A percentile compares a stretch with the other conserved stretches of the same genome.
These are phyloP conservation scores for Eucidaris tribuloides DNA, from an alignment of 35 echinoderm and acorn worm species.

Conservation along the genomic window DNA sequence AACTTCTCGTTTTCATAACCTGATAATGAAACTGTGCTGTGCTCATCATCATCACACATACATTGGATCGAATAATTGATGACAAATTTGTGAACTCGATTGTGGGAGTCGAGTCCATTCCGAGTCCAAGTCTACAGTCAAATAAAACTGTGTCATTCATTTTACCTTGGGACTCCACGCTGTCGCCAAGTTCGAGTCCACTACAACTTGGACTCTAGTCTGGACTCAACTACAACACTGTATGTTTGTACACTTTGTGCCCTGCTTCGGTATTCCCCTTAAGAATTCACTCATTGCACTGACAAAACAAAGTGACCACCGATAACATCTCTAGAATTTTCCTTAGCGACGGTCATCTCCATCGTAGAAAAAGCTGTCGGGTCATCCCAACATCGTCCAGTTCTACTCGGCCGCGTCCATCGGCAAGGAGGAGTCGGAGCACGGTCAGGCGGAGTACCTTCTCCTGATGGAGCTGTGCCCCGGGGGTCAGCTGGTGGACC, in stretches of 20 bases:
- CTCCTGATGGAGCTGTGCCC: slow-evolving; percentile 90
- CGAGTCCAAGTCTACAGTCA: too few species aligned
- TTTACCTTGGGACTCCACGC: too few species aligned
- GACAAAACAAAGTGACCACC: neutral
- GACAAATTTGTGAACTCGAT: too few species aligned
- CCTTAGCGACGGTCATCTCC: slow-evolving; percentile 17
- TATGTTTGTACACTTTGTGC: neutral
- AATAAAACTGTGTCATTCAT: too few species aligned
- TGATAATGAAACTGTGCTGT: too few species aligned
- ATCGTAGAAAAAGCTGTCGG: slow-evolving; percentile 89
- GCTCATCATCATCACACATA: too few species aligned
- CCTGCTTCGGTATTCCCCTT: neutral
- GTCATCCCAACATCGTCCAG: slow-evolving; percentile 89
- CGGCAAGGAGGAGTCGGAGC: slow-evolving; percentile 84
- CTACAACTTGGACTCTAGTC: too few species aligned
- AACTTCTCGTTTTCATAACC: too few species aligned
- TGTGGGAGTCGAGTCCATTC: too few species aligned
- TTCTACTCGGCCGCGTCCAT: slow-evolving; percentile 92
- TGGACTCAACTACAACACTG: too few species aligned
- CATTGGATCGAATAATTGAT: too few species aligned
- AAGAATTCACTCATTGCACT: neutral
- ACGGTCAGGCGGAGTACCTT: slow-evolving; percentile 83
- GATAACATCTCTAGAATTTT: neutral
- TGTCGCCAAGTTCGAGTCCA: too few species aligned
- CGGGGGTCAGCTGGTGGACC: slow-evolving; percentile 72